Conservation (phyloP, 2,888 invertebrate species). For the Caenorhabditis sulstoni region DNA sequence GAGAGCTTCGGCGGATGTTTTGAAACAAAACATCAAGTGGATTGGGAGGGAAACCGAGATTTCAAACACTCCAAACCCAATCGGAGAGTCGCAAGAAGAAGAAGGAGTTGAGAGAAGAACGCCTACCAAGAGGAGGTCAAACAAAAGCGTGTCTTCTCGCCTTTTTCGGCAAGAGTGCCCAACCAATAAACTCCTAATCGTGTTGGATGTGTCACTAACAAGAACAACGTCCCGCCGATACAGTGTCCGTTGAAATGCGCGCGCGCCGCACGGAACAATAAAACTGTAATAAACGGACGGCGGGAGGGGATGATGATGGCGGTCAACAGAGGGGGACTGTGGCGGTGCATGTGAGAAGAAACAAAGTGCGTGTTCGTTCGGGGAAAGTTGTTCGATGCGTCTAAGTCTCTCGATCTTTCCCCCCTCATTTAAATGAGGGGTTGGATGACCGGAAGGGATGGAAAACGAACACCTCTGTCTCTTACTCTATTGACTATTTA, state of each 20-base stretch:
- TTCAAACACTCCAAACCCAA: no score
- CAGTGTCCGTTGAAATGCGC: neutral
- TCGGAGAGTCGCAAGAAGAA: neutral
- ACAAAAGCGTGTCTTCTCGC: no score
- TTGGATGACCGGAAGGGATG: slow-evolving; percentile 30
- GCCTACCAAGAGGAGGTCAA: no score
- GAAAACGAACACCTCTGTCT: slow-evolving; percentile 42
- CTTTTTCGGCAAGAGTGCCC: slow-evolving; percentile 2
- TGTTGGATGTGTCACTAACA: slow-evolving; percentile 15
- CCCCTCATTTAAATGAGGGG: no score
- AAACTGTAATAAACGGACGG: slow-evolving; percentile 47
- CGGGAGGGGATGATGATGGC: neutral
- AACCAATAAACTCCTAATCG: slow-evolving; percentile 49
- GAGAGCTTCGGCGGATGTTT: slow-evolving; percentile 13
- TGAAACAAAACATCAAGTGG: slow-evolving; percentile 46
- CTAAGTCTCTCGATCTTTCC: neutral
- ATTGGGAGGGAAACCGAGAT: neutral
- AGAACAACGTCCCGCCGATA: slow-evolving; percentile 5
- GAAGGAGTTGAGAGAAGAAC: no score
- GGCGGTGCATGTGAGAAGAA: slow-evolving; percentile 19
- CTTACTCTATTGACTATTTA: neutral
- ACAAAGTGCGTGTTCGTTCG: neutral
- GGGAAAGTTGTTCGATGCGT: slow-evolving; percentile 26
- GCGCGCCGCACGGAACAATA: slow-evolving; percentile 40
- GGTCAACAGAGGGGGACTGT: neutral